phyloP scores from a whole-genome alignment of 2,797 vertebrate genomes.

The Megalops cyprinoides region DNA sequence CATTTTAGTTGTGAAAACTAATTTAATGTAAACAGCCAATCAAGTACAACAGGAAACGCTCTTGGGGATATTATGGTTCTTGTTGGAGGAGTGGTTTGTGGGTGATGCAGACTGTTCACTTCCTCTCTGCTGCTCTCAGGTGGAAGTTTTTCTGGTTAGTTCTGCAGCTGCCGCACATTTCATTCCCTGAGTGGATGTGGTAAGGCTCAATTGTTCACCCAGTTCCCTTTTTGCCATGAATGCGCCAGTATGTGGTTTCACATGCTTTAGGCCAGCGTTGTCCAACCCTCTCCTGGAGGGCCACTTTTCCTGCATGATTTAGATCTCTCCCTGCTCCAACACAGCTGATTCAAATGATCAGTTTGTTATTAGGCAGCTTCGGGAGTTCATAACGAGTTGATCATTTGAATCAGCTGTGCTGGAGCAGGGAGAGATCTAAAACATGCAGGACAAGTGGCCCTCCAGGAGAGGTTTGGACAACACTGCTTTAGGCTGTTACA shows the following conservation, averaged over 20 bases:
- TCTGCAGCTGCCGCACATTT: not conserved
- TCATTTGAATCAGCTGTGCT: too few relatives aligned
- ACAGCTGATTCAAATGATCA: too few relatives aligned
- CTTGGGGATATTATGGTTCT: not conserved
- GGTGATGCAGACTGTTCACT: not conserved
- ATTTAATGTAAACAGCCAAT: not conserved
- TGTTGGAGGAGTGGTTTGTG: not conserved
- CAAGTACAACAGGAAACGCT: not conserved
- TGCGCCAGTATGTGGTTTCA: not conserved
- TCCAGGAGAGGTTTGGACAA: too few relatives aligned
- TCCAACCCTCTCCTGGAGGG: too few relatives aligned
- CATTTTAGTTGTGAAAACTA: not conserved
- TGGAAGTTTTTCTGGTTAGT: not conserved
- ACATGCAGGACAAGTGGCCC: too few relatives aligned
- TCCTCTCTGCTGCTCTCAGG: not conserved
- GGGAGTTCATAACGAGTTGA: too few relatives aligned
- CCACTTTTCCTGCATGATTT: too few relatives aligned
- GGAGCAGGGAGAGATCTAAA: too few relatives aligned
- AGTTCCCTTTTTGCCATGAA: not conserved
- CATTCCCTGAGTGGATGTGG: not conserved
- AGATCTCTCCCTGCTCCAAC: too few relatives aligned
- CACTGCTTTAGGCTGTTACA: too few relatives aligned
- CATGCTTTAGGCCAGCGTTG: not conserved
- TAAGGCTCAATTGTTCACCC: not conserved
- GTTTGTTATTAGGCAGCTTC: too few relatives aligned